Base-by-base conservation (phyloP, 2,113 vertebrate species). In the Silurus asotus region DNA sequence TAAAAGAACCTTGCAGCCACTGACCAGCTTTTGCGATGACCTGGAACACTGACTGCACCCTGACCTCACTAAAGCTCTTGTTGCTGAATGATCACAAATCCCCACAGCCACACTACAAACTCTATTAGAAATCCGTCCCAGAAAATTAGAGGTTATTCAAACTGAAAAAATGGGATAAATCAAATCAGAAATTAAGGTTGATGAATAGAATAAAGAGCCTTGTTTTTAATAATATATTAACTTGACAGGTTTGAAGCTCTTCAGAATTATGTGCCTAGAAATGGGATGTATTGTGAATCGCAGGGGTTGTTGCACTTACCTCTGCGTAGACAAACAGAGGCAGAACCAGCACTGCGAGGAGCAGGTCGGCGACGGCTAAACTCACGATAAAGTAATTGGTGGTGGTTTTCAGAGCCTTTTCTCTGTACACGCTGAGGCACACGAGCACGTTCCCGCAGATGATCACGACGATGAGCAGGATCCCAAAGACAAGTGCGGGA, bases 351-450 rank as follows among this genome's bases (percentile, higher is more conserved):
- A 99, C 90, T 0, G 97, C 97, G 5, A 98, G 94, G 14, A 98
- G 96, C 9, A 98, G 94, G 86, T 98, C 97, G 1, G 97, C 96
- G 48, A 96, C 96, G 81, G 98, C 97, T 82, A 98, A 93, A 87
- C 97, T 99, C 90, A 98, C 95, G 87, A 99, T 96, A 94, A 98
- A 99, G 93, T 96, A 97, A 96, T 99, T 99, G 91, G 97, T 98
- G 87, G 98, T 98, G 87, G 98, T 99, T 93, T 96, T 96, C 88
- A 99, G 93, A 55, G 97, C 94, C 88, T 96, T 96, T 94, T 98
- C 97, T 3, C 94, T 96, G 90, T 96, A 95, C 85, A 98, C 97
- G 88, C 98, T 97, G 70, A 96, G 87, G 84, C 97, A 98, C 89
- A 99, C 97, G 4, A 99, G 95, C 90, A 96, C 87, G 91, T 99